A percentile compares a stretch with the other conserved stretches of the same genome.
These are phyloP conservation scores for Elephas maximus DNA, from an alignment of 2,113 vertebrate species.

Conservation along the genomic window DNA sequence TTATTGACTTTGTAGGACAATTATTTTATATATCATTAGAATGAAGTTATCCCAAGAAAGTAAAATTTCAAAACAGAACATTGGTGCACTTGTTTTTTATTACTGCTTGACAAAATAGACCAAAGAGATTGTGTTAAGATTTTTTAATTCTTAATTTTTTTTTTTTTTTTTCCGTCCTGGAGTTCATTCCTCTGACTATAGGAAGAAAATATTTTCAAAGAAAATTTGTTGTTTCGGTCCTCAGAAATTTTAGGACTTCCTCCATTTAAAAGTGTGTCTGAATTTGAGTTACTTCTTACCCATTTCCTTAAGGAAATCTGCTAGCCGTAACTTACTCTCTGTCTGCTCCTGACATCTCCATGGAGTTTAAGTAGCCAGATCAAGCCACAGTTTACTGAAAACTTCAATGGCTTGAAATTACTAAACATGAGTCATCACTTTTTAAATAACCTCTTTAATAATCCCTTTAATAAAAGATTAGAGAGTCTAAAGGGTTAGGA, in stretches of 20 bases:
- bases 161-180: fast-evolving
- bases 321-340: not conserved
- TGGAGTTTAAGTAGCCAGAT: not conserved
- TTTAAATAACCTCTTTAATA: not conserved
- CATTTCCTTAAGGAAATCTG: not conserved
- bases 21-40: constrained; percentile 2
- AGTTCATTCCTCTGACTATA: not conserved
- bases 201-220: not conserved
- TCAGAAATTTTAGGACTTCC: not conserved
- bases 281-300: not conserved
- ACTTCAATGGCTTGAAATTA: not conserved
- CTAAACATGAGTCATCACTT: not conserved
- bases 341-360: not conserved
- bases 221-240: not conserved
- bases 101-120: constrained; percentile 45
- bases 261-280: not conserved
- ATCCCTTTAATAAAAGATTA: not conserved
- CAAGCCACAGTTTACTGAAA: not conserved
- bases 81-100: constrained; percentile 39
- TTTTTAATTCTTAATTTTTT: constrained; percentile 5
- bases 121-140: not conserved
- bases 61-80: constrained; percentile 54
- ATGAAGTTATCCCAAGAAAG: constrained; percentile 64
- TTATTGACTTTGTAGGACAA: constrained; percentile 71
- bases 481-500: not conserved